A percentile compares a stretch with the other conserved stretches of the same genome.
Conservation (phyloP, 2,888 invertebrate genomes). For the Heteromyza rotundicornis region DNA sequence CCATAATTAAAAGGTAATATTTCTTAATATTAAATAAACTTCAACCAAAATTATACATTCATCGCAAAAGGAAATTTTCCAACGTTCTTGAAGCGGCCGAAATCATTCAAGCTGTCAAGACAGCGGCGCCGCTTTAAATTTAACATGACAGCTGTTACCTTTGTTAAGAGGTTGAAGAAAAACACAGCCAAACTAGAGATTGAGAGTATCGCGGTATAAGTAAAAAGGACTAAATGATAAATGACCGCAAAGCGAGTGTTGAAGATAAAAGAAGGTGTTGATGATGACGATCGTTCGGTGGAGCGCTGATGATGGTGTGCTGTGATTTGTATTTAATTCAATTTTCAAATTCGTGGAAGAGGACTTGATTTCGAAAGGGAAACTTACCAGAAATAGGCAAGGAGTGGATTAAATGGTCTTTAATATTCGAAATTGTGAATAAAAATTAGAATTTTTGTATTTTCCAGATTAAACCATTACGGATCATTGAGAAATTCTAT, state of each 20-base stretch:
- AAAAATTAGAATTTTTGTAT: too few species aligned
- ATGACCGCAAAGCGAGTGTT: background rate
- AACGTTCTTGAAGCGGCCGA: too few species aligned
- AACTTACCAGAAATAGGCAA: too few species aligned
- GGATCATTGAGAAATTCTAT: too few species aligned
- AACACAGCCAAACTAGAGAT: background rate
- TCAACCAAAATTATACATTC: too few species aligned
- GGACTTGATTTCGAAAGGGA: too few species aligned
- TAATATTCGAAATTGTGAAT: too few species aligned
- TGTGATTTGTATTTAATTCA: background rate
- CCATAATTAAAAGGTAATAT: constrained; percentile 17
- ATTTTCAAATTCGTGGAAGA: background rate
- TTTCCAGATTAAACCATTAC: too few species aligned
- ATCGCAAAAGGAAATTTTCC: too few species aligned
- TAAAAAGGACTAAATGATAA: background rate
- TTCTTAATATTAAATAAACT: background rate
- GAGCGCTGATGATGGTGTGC: background rate
- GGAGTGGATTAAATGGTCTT: too few species aligned
- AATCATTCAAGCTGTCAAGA: constrained; percentile 10
- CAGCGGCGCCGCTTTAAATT: constrained; percentile 2
- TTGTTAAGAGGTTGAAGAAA: background rate
- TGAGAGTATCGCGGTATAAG: background rate
- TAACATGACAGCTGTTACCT: constrained; percentile 12
- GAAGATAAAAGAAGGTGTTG: background rate
- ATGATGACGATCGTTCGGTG: background rate